These are phyloP conservation scores for Formicarius rufipectus DNA, from an alignment of 2,113 vertebrate species.

Conservation along the genomic window DNA sequence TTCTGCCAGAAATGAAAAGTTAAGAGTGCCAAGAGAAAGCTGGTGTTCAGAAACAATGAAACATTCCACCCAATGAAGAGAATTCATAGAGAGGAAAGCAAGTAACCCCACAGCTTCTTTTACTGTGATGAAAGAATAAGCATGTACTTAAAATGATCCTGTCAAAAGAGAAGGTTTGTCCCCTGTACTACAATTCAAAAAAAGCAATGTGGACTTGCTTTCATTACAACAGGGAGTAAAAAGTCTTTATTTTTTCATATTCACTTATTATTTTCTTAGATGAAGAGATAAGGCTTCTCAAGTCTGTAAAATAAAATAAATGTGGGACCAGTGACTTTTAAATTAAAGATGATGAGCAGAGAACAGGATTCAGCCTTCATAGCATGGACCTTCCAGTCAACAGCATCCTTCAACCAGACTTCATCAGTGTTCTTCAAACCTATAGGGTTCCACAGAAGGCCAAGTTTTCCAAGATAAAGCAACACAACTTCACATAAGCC, in stretches of 20 bases:
- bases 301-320: background rate
- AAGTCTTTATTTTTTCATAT: background rate
- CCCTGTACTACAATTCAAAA: background rate
- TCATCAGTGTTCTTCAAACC: background rate
- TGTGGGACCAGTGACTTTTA: background rate
- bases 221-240: background rate
- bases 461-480: background rate
- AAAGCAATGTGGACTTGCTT: background rate
- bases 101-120: background rate
- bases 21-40: background rate
- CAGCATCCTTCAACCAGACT: background rate
- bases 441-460: background rate
- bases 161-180: background rate
- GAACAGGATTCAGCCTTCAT: background rate
- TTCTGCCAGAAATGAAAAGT: background rate
- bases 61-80: background rate
- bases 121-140: background rate
- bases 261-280: background rate
- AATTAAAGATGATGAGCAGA: background rate
- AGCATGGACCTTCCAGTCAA: background rate
- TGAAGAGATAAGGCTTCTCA: background rate
- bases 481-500: background rate
- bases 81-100: background rate
- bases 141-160: background rate
- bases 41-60: background rate